phyloP scores from a whole-genome alignment of 2,797 vertebrate genomes.

The Notolepis coatsorum region DNA sequence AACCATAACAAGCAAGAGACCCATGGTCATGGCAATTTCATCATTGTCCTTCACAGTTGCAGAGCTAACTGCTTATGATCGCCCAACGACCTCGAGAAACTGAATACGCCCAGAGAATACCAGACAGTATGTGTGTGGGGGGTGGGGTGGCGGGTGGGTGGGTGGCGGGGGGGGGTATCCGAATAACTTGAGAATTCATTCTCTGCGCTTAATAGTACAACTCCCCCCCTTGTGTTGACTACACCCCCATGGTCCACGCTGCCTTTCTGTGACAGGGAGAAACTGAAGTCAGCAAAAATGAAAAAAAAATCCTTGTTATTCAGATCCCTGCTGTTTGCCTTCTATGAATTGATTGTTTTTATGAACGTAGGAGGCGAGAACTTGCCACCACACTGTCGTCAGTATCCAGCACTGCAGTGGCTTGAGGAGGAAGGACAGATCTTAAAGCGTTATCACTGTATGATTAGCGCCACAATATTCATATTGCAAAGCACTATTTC shows the following conservation, averaged over 20 bases:
- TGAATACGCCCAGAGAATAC: slow-evolving; percentile 28
- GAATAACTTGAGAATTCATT: slow-evolving; percentile 47
- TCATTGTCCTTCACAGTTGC: slow-evolving; percentile 72
- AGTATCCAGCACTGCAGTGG: background rate
- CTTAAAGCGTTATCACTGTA: background rate
- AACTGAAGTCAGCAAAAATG: slow-evolving; percentile 41
- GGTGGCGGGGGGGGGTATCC: slow-evolving; percentile 21
- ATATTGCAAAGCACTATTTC: slow-evolving; percentile 1
- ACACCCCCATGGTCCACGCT: slow-evolving; percentile 9
- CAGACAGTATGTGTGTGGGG: too few species aligned
- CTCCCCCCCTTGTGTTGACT: slow-evolving; percentile 59
- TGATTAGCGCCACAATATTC: slow-evolving; percentile 13
- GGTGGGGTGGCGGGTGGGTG: too few species aligned
- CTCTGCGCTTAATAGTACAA: slow-evolving; percentile 6
- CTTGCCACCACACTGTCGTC: slow-evolving; percentile 2
- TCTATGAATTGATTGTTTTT: slow-evolving; percentile 30
- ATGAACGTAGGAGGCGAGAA: slow-evolving; percentile 5
- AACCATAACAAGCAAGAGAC: slow-evolving; percentile 64
- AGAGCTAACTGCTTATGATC: slow-evolving; percentile 63
- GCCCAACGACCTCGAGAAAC: slow-evolving; percentile 54
- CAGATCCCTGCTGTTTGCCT: slow-evolving; percentile 23
- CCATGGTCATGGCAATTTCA: slow-evolving; percentile 60
- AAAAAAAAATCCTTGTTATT: slow-evolving; percentile 31
- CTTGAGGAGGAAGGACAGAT: slow-evolving; percentile 1
- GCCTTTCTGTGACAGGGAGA: background rate